phyloP scores from a whole-genome alignment of 2,797 vertebrate species.

The Sus cebifrons region DNA sequence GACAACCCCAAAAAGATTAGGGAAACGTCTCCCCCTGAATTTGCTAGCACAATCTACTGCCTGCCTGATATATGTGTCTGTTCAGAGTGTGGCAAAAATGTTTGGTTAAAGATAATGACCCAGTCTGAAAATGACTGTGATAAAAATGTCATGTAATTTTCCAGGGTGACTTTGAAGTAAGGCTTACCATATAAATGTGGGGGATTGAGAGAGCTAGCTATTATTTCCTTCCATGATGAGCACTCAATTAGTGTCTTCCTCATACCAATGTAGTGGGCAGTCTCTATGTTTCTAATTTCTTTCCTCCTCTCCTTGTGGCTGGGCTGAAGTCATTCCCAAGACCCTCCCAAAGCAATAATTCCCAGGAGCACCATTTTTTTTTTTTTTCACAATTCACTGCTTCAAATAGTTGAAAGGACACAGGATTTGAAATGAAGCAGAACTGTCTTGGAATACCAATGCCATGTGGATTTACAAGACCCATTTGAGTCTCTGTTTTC shows the following conservation, averaged over 20 bases:
- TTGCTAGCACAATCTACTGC: conserved; percentile 76
- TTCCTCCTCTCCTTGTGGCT: neutral
- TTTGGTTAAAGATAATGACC: conserved; percentile 88
- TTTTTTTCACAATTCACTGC: neutral
- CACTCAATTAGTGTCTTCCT: conserved; percentile 71
- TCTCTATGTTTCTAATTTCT: conserved; percentile 58
- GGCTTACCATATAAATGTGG: conserved; percentile 81
- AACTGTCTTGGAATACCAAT: conserved; percentile 5
- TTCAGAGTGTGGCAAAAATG: conserved; percentile 82
- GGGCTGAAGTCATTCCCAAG: neutral
- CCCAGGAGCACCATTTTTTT: neutral
- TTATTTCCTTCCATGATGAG: conserved; percentile 73
- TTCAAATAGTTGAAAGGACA: conserved; percentile 60
- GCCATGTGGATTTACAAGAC: neutral
- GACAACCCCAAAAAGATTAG: conserved; percentile 52
- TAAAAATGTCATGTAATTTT: conserved; percentile 87
- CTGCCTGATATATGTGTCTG: conserved; percentile 82
- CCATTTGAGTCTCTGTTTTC: neutral
- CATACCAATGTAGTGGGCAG: neutral
- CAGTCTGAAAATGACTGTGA: conserved; percentile 85
- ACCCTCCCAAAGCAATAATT: neutral
- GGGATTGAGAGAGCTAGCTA: conserved; percentile 47
- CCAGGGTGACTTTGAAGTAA: conserved; percentile 86
- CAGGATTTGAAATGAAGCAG: neutral
- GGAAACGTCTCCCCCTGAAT: conserved; percentile 75